A percentile compares a stretch with the other conserved stretches of the same genome.
phyloP scores from a whole-genome alignment of 1,140 invertebrate species.

The Stegodyphus dumicola region DNA sequence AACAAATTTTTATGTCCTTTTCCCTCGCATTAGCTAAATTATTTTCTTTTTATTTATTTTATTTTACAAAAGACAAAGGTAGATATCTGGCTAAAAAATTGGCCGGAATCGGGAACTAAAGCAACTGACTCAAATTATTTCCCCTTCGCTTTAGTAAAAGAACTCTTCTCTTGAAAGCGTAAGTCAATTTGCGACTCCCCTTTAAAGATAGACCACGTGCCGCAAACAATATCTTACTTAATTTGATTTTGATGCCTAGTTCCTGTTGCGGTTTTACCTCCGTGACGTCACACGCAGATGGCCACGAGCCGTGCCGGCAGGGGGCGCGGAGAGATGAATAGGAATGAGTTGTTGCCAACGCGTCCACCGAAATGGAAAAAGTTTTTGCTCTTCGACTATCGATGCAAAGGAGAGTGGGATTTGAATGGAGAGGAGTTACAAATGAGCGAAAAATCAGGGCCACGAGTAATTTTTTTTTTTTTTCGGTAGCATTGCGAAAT shows the following conservation, averaged over 20 bases:
- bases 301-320: conserved; percentile 25
- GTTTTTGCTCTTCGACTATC: conserved; percentile 22
- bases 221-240: conserved; percentile 55
- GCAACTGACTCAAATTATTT: neutral
- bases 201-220: conserved; percentile 43
- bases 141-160: neutral
- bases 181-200: conserved; percentile 51
- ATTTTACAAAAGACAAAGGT: no score
- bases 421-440: conserved; percentile 2
- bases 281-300: conserved; percentile 54
- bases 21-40: no score
- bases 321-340: conserved; percentile 36
- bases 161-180: conserved; percentile 21
- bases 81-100: neutral
- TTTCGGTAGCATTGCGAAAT: neutral
- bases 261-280: conserved; percentile 42
- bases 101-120: neutral
- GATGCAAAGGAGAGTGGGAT: neutral
- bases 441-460: conserved; percentile 49
- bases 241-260: conserved; percentile 54
- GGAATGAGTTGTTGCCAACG: conserved; percentile 53
- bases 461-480: conserved; percentile 39
- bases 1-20: no score
- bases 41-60: no score
- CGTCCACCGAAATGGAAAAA: conserved; percentile 43